Base-by-base conservation (phyloP, 2,888 invertebrate species). In the Pterostichus niger region DNA sequence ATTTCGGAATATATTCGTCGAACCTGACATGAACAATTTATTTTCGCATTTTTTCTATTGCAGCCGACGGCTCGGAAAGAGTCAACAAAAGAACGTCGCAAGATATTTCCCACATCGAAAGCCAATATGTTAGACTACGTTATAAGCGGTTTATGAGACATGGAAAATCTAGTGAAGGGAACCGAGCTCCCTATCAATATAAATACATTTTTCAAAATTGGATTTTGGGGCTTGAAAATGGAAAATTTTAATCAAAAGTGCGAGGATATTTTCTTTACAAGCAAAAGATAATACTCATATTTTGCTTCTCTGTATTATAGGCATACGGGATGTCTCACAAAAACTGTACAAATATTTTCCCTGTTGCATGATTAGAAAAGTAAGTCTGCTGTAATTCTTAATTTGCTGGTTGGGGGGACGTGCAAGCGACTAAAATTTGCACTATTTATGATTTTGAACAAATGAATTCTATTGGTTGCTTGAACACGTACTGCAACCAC, bases 131-230 rank as follows among this genome's bases (percentile, higher is more conserved):
- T 75, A 52, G 52, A 75, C 24, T 31, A 31, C 31, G 35, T 75
- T 75, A 75, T 52, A 75, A 54, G 54, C 75, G 75, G 75, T n/a
- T 54, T 54, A 75, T 52, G 54, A 15, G 75, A 75, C 54, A 75
- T 31, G 54, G 33, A 75, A 75, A 52, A 52, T 68, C 13, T n/a
- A 68, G 15, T 10, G 33, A 35, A 68, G 44, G 68, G 68, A 7
- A 35, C 44, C 35, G 6, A 68, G 13, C 3, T 35, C 68, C 17
- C 35, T 68, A 68, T 68, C 64, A 68, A 68, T 68, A 35, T 35
- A 68, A 68, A 68, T 40, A 68, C 44, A 68, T 10, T 40, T 35
- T 68, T 33, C 17, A 40, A 68, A 35, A 68, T 68, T 40, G 40
- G 13, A 68, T 68, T 68, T 68, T n/a, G 10, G 13, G 10, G 9